Evolutionary conservation across 2,113 vertebrate genomes (phyloP), one percentile per base, ranked within the genome.

Genomic region (Microcebus jonahi): DNA sequence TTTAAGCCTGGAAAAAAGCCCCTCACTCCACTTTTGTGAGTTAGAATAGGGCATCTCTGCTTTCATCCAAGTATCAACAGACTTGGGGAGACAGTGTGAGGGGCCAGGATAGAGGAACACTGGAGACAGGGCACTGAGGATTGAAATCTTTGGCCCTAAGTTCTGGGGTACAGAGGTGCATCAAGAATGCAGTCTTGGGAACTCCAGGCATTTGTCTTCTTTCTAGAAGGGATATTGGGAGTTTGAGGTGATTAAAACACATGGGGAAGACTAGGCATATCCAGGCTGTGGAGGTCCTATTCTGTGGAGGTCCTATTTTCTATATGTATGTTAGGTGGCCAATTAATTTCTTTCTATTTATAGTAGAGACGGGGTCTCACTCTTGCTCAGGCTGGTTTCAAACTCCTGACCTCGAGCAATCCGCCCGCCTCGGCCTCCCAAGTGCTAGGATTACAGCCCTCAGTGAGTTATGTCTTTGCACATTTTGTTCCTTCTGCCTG

Each of bases 401-500:
- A 45, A 45, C 45, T 45, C 45, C 45, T 45, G 45, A 45, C 45
- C 45, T 45, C 8, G 8, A 45, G 45, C 45, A 45, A 45, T 45
- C 45, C 45, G 8, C 45, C 8, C 7, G 8, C 45, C 45, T 45
- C 45, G 45, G 45, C 45, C 45, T 45, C 45, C 45, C 45, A 45
- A 45, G 45, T 45, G 45, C 45, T 45, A 45, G 45, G 45, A 45
- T 45, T 45, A 45, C 5, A 1, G 45, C 42, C 42, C 42, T 59
- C 42, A 92, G 27, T 3, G 14, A 89, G n/a, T 73, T 94, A 48
- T 13, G 27, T 63, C 36, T 93, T 76, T 59, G 73, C 25, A 81
- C 29, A 34, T 71, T 73, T 79, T 85, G 39, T 94, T 79, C 48
- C 55, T 83, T 63, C 73, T 95, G 45, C 39, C n/a, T 96, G 18